These are phyloP conservation scores for Cliona cf. orientalis DNA, from an alignment of 37 sponge, comb jelly and placozoan species.

Conservation along the genomic window DNA sequence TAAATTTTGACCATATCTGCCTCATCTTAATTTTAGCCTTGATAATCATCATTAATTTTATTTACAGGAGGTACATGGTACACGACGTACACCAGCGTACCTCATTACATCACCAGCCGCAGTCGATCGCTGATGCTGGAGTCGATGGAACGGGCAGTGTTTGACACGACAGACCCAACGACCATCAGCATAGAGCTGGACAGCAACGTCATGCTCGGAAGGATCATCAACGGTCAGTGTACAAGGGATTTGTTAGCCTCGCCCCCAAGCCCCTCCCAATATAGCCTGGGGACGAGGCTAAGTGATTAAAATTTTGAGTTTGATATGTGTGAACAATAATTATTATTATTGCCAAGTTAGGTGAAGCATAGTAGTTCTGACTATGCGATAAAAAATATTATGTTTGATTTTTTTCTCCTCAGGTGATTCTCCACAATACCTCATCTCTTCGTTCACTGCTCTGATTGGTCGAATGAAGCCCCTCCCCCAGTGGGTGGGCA, in stretches of 20 bases:
- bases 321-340: too few relatives aligned
- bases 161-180: conserved; percentile 43
- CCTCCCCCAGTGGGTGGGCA: conserved; percentile 71
- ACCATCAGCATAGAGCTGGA: conserved; percentile 46
- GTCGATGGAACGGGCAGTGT: conserved; percentile 60
- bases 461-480: conserved; percentile 65
- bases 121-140: conserved; percentile 54
- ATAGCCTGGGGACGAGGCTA: too few relatives aligned
- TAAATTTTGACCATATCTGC: too few relatives aligned
- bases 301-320: too few relatives aligned
- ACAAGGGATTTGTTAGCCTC: too few relatives aligned
- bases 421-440: conserved; percentile 54
- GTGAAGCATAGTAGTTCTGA: too few relatives aligned
- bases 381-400: too few relatives aligned
- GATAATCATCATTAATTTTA: not conserved
- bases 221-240: conserved; percentile 63
- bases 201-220: conserved; percentile 33
- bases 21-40: not conserved
- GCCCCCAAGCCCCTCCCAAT: too few relatives aligned
- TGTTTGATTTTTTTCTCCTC: too few relatives aligned
- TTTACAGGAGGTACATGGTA: conserved; percentile 71
- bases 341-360: too few relatives aligned
- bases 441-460: conserved; percentile 68
- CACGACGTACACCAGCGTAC: conserved; percentile 81
- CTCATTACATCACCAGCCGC: conserved; percentile 72